Conservation (phyloP, 2,113 vertebrate genomes). For the Murina feae region DNA sequence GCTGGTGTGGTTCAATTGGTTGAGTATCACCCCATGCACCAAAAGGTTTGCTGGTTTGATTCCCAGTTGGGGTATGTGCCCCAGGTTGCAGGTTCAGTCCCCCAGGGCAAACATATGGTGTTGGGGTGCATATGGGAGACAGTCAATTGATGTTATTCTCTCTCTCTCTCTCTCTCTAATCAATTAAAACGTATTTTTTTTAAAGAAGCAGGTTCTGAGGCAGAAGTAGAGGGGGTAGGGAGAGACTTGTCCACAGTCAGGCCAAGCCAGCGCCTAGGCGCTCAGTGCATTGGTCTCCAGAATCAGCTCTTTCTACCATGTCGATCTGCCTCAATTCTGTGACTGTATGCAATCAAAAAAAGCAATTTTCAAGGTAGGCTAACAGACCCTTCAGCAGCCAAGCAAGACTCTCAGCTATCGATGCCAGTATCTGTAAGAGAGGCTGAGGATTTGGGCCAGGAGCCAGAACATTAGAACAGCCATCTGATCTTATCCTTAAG, state of each 20-base stretch:
- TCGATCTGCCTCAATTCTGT: neutral
- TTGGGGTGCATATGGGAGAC: neutral
- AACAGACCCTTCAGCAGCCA: neutral
- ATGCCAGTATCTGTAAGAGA: neutral
- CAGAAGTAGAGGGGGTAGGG: accelerated
- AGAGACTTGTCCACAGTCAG: neutral
- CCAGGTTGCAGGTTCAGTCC: neutral
- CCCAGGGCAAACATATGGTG: too few relatives aligned
- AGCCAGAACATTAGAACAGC: neutral
- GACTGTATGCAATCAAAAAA: neutral
- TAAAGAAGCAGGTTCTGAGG: neutral
- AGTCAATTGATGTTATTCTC: neutral
- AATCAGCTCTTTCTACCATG: neutral
- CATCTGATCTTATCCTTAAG: neutral
- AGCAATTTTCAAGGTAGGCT: neutral
- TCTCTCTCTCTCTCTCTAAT: neutral
- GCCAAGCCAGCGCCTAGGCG: neutral
- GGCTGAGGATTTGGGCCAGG: neutral
- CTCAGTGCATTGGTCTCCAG: neutral
- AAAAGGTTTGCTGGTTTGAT: neutral
- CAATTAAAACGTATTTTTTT: neutral
- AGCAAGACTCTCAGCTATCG: too few relatives aligned
- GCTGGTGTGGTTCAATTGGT: neutral
- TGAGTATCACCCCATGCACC: neutral
- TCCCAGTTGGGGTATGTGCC: neutral